Evolutionary conservation across 2,113 vertebrate species (phyloP), one percentile per base, ranked within the genome.

Genomic region (Ceyx margarethae): DNA sequence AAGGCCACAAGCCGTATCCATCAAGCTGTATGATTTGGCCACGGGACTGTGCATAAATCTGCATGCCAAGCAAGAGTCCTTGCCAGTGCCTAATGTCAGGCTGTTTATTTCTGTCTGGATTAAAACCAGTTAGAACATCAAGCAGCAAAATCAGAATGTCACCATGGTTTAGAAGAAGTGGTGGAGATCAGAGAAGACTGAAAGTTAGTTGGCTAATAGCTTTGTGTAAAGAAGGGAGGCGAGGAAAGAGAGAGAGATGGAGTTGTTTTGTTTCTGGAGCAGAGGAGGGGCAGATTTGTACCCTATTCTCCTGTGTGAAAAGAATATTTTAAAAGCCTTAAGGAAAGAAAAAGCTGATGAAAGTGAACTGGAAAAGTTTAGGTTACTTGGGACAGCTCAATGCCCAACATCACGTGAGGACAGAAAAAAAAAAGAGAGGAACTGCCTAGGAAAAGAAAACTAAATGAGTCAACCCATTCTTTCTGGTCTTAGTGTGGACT

Each of bases 111-210:
- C 72, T 85, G 69, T 89, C 87, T 0, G 0, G 46, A 85, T 84
- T 81, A 85, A 89, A 95, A 93, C n/a, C 89, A 89, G 77, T 89
- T 87, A 85, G 75, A 93, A 75, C 87, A 61, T 80, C 72, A 81
- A 87, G 87, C 54, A 93, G 60, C 37, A 95, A 90, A 87, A 65
- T 53, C 66, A 50, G 69, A 61, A 53, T 10, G 45, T 33, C 67
- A 66, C 26, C 4, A 7, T 53, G 2, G 2, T 79, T 91, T 85
- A n/a, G 73, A 94, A 76, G 68, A 88, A 65, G 65, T 29, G 31
- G 35, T 9, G 58, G 68, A 86, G 69, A 80, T 82, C 33, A 54
- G 74, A 79, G 67, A 82, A 91, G 71, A 73, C 12, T 33, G 56
- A 35, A 92, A 79, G 67, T 82, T 75, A 62, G 33, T 76, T 66